A percentile compares a stretch with the other conserved stretches of the same genome.
These are phyloP conservation scores for Agrilus mali DNA, from an alignment of 2,888 invertebrate species.

Conservation along the genomic window DNA sequence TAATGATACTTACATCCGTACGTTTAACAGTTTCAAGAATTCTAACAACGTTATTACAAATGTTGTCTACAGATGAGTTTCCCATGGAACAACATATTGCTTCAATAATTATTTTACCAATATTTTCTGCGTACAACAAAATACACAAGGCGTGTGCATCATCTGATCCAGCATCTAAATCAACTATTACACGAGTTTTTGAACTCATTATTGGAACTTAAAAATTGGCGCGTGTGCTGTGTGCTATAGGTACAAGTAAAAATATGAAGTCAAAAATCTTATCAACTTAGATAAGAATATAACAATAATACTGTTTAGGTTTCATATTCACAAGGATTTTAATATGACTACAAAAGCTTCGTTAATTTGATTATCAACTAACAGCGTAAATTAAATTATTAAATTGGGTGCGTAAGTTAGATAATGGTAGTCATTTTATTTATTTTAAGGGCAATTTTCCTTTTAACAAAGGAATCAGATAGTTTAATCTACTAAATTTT, in stretches of 20 bases:
- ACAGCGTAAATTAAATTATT: no score
- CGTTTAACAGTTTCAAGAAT: slow-evolving; percentile 46
- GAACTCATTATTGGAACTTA: neutral
- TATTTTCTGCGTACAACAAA: slow-evolving; percentile 38
- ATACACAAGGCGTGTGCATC: slow-evolving; percentile 49
- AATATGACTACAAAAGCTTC: no score
- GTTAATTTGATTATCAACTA: no score
- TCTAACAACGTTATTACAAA: slow-evolving; percentile 52
- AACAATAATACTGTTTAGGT: no score
- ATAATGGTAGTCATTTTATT: no score
- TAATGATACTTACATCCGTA: slow-evolving; percentile 44
- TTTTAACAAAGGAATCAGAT: no score
- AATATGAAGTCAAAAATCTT: neutral
- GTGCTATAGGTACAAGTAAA: no score
- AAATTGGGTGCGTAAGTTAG: no score
- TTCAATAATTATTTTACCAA: slow-evolving; percentile 38
- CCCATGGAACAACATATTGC: slow-evolving; percentile 65
- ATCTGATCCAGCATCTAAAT: slow-evolving; percentile 49
- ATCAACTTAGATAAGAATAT: neutral
- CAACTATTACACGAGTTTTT: slow-evolving; percentile 33
- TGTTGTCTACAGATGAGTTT: slow-evolving; percentile 55
- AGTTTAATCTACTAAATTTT: no score
- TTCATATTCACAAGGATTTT: no score
- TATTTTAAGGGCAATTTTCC: no score
- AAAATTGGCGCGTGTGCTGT: neutral